Percentiles rank a stretch among this genome's conserved stretches.
Evolutionary conservation across 1,140 invertebrate genomes (phyloP).

Genomic region (Aplysia californica): DNA sequence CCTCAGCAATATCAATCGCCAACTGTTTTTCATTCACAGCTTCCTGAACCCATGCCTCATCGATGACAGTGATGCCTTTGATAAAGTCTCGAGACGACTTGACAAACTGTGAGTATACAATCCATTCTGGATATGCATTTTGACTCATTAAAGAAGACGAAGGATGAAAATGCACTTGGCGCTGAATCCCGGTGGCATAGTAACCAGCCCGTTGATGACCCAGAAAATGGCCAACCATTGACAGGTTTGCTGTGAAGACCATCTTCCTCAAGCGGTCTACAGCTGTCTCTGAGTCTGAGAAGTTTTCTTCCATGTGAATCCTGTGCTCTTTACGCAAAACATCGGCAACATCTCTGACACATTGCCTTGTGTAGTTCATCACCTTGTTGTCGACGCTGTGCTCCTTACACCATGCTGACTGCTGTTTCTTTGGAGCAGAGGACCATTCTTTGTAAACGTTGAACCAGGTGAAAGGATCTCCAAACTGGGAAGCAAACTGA

Average conservation of each 20-base stretch:
- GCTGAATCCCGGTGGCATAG: constrained; percentile 32
- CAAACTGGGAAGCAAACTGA: constrained; percentile 77
- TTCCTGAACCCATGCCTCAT: constrained; percentile 37
- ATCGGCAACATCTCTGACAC: constrained; percentile 42
- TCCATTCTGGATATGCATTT: constrained; percentile 46
- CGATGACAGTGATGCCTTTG: constrained; percentile 46
- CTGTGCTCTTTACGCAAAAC: constrained; percentile 44
- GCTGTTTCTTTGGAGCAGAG: constrained; percentile 18
- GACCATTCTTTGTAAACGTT: constrained; percentile 81
- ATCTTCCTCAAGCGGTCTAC: constrained; percentile 35
- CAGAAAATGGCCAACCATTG: constrained; percentile 46
- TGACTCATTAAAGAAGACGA: constrained; percentile 43
- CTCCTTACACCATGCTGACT: constrained; percentile 49
- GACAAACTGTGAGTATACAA: constrained; percentile 47
- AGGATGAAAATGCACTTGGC: constrained; percentile 51
- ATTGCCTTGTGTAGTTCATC: constrained; percentile 47
- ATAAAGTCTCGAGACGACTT: constrained; percentile 55
- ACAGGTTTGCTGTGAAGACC: constrained; percentile 35
- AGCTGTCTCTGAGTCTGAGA: constrained; percentile 28
- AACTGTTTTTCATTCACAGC: constrained; percentile 28
- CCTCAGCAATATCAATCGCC: constrained; percentile 30
- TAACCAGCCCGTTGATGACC: constrained; percentile 55
- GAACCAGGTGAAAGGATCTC: constrained; percentile 91
- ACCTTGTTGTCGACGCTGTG: constrained; percentile 57
- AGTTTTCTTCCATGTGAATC: constrained; percentile 33